Percentiles rank a stretch among this genome's conserved stretches.
phyloP scores from a whole-genome alignment of 1,140 invertebrate genomes.

The Proctacanthus coquilletti region DNA sequence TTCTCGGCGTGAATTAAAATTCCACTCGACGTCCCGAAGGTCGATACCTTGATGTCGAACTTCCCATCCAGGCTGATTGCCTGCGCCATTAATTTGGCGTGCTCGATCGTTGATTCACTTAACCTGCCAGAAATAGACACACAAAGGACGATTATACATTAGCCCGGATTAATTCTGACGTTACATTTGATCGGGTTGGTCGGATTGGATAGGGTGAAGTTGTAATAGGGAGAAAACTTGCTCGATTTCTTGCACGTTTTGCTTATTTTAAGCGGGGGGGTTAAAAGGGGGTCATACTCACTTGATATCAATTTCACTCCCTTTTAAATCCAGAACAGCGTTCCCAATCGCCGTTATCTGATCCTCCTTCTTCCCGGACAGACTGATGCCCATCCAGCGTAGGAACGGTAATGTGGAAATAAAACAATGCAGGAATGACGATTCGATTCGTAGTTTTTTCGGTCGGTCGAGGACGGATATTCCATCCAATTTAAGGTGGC shows the following conservation, averaged over 20 bases:
- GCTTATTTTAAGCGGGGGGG: too few relatives aligned
- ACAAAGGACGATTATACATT: too few relatives aligned
- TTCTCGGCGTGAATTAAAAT: slow-evolving; percentile 10
- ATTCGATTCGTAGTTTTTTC: slow-evolving; percentile 8
- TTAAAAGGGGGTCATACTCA: too few relatives aligned
- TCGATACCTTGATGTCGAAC: slow-evolving; percentile 10
- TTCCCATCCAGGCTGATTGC: slow-evolving; percentile 10
- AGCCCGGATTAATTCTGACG: too few relatives aligned
- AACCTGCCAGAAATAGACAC: slow-evolving; percentile 6
- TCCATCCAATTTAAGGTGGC: slow-evolving; percentile 10
- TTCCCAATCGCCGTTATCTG: slow-evolving; percentile 11
- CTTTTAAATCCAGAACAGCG: slow-evolving; percentile 7
- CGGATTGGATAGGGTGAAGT: too few relatives aligned
- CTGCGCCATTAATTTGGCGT: slow-evolving; percentile 9
- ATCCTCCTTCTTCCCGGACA: slow-evolving; percentile 9
- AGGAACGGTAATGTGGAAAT: slow-evolving; percentile 7
- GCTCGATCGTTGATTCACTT: slow-evolving; percentile 10
- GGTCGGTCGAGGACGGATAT: slow-evolving; percentile 10
- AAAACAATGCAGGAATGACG: slow-evolving; percentile 6
- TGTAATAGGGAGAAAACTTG: too few relatives aligned
- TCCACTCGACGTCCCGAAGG: slow-evolving; percentile 10
- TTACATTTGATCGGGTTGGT: too few relatives aligned
- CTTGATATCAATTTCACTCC: slow-evolving; percentile 11
- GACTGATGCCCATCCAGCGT: slow-evolving; percentile 10
- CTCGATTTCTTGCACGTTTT: too few relatives aligned